Evolutionary conservation across 2,888 invertebrate genomes (phyloP).

Genomic region (Scaptomyza polygonia): DNA sequence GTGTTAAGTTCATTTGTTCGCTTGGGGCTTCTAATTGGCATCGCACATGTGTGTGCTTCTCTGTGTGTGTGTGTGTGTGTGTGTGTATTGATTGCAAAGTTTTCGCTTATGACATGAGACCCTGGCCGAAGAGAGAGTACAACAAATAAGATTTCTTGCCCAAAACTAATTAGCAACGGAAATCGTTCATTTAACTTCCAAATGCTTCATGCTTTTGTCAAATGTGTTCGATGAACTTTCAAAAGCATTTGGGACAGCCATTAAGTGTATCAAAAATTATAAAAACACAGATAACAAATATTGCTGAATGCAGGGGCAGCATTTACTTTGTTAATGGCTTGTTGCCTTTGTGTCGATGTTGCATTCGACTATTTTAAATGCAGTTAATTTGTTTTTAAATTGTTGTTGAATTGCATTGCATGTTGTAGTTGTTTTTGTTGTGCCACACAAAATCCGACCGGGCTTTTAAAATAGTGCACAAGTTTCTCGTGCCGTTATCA

Average conservation of each 20-base stretch:
- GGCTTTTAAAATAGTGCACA: conserved; percentile 40
- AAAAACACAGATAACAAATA: conserved; percentile 21
- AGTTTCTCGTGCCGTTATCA: conserved; percentile 53
- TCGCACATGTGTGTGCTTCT: conserved; percentile 23
- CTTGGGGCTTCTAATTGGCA: conserved; percentile 56
- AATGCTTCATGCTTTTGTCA: not conserved
- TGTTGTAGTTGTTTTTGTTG: not conserved
- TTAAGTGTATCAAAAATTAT: conserved; percentile 45
- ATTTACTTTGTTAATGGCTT: conserved; percentile 8
- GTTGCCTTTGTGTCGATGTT: conserved; percentile 2
- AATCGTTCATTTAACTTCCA: conserved; percentile 43
- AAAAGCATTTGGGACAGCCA: conserved; percentile 2
- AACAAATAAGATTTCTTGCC: conserved; percentile 71
- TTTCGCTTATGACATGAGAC: conserved; percentile 54
- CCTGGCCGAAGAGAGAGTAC: conserved; percentile 5
- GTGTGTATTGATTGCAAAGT: conserved; percentile 58
- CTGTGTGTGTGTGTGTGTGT: conserved; percentile 33
- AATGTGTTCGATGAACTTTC: conserved; percentile 25
- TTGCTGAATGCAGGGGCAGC: conserved; percentile 18
- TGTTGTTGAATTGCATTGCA: conserved; percentile 6
- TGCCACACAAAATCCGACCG: conserved; percentile 2
- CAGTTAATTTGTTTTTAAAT: conserved; percentile 49
- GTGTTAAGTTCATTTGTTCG: conserved; percentile 29
- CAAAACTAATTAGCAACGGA: conserved; percentile 71
- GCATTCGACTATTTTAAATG: conserved; percentile 33